Evolutionary conservation across 1,140 invertebrate species (phyloP).

Genomic region (Ruditapes philippinarum): DNA sequence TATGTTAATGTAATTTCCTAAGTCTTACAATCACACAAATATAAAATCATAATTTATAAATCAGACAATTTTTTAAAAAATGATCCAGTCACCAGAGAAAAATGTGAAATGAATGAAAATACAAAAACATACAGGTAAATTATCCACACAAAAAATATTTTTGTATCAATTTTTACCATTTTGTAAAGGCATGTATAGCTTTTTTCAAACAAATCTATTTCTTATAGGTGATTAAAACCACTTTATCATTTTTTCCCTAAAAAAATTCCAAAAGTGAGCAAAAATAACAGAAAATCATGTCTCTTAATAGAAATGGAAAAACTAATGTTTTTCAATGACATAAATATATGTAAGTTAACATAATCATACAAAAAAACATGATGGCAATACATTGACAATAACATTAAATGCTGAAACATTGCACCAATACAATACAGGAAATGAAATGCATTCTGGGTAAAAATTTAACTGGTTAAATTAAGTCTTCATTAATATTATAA

Average conservation of each 20-base stretch:
- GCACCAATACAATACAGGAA: slow-evolving; percentile 23
- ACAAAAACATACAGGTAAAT: not conserved
- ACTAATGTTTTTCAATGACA: not conserved
- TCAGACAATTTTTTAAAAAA: no score
- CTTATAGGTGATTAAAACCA: not conserved
- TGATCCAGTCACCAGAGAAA: no score
- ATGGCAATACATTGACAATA: not conserved
- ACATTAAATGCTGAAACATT: slow-evolving; percentile 30
- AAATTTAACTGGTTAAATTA: no score
- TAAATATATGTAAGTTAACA: slow-evolving; percentile 39
- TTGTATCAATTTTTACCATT: not conserved
- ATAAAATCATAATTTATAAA: no score
- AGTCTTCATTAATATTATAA: no score
- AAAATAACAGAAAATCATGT: no score
- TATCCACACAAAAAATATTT: not conserved
- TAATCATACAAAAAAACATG: not conserved
- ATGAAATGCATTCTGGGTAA: slow-evolving; percentile 26
- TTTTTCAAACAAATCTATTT: not conserved
- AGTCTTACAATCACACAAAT: not conserved
- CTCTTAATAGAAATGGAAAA: no score
- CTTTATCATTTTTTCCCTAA: not conserved
- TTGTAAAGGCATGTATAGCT: not conserved
- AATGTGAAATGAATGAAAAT: not conserved
- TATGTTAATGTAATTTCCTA: not conserved
- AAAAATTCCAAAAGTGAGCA: not conserved